Percentiles rank a stretch among this genome's conserved stretches.
These are phyloP conservation scores for Emydoidea blandingii DNA, from an alignment of 2,797 vertebrate genomes.

Conservation along the genomic window DNA sequence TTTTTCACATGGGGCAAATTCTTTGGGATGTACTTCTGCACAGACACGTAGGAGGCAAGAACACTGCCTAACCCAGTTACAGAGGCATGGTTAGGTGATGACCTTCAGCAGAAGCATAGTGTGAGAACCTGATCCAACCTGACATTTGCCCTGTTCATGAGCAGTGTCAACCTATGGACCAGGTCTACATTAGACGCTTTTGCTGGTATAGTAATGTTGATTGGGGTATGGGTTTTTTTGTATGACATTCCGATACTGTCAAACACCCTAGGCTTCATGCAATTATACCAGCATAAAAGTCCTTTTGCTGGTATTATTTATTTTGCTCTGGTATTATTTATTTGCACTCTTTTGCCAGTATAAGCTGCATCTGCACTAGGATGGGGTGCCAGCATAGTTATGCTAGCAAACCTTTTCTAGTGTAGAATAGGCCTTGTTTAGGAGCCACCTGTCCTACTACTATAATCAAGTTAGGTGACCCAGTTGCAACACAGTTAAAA, in stretches of 20 bases:
- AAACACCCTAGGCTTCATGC: background rate
- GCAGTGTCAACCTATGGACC: fast-evolving
- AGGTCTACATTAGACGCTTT: background rate
- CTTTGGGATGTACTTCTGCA: background rate
- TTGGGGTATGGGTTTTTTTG: background rate
- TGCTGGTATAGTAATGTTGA: background rate
- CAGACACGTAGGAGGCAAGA: background rate
- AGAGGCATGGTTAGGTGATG: background rate
- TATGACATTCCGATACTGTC: background rate
- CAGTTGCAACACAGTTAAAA: background rate
- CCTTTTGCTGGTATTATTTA: background rate
- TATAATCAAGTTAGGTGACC: background rate
- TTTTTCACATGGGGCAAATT: background rate
- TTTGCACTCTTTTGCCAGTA: background rate
- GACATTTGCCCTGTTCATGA: background rate
- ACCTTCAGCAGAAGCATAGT: background rate
- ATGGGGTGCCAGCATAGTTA: background rate
- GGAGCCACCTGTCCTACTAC: no score
- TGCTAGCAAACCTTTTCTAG: background rate
- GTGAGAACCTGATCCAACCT: background rate
- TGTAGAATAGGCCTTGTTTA: background rate
- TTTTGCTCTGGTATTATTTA: background rate
- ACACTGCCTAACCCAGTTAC: background rate
- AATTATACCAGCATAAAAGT: background rate
- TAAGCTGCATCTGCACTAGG: background rate